Percentiles rank a stretch among this genome's conserved stretches.
These are phyloP conservation scores for Meriones unguiculatus DNA, from an alignment of 2,113 vertebrate species.

Conservation along the genomic window DNA sequence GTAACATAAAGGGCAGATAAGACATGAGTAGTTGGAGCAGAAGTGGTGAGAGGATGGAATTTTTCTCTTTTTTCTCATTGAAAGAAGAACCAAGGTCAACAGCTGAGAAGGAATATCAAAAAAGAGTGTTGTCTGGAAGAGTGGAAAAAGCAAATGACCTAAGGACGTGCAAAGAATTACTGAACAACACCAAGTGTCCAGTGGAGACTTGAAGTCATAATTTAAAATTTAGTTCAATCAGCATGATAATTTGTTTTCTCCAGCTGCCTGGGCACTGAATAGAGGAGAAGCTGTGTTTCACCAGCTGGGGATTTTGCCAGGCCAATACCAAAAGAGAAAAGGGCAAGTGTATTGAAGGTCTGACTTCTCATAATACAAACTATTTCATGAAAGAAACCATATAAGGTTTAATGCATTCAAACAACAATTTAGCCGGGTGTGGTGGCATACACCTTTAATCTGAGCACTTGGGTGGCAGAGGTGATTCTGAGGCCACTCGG, in stretches of 20 bases:
- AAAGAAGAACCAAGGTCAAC: slow-evolving; percentile 42
- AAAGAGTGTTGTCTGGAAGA: neutral
- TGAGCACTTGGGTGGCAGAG: neutral
- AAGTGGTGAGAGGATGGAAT: neutral
- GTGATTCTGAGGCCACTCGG: neutral
- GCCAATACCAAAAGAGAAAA: slow-evolving; percentile 16
- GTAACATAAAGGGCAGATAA: neutral
- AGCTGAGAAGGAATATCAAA: neutral
- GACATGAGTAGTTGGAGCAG: neutral
- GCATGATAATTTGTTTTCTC: neutral
- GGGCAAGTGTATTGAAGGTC: neutral
- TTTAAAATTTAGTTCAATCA: slow-evolving; percentile 19
- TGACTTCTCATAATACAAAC: neutral
- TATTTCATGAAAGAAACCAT: slow-evolving; percentile 23
- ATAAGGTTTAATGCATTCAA: neutral
- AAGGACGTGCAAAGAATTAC: neutral
- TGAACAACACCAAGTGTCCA: neutral
- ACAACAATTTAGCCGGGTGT: neutral
- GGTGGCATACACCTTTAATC: neutral
- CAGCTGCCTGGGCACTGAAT: neutral
- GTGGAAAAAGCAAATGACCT: neutral
- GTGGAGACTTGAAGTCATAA: slow-evolving; percentile 21
- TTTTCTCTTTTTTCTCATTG: neutral
- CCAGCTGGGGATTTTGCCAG: slow-evolving; percentile 33
- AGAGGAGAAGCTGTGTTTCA: slow-evolving; percentile 1